Percentiles rank a stretch among this genome's conserved stretches.
phyloP scores from a whole-genome alignment of 2,888 invertebrate genomes.

The Cerastis leucographa region DNA sequence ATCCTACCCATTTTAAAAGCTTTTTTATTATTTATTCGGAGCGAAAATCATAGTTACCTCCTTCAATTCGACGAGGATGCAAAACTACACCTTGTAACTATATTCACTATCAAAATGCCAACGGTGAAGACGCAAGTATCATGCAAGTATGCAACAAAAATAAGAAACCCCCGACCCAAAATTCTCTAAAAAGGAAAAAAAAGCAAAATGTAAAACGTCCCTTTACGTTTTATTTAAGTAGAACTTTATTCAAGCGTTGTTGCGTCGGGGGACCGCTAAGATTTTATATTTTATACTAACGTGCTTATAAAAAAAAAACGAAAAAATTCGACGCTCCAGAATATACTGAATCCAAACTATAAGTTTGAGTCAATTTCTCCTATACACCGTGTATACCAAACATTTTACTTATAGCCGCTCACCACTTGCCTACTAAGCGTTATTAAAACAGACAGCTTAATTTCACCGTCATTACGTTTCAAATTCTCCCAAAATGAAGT shows the following conservation, averaged over 20 bases:
- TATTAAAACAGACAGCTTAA: conserved; percentile 36
- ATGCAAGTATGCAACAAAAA: not conserved
- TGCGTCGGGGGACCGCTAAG: not conserved
- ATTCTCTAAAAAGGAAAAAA: too few relatives aligned
- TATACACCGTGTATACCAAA: conserved; percentile 44
- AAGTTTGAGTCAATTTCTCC: not conserved
- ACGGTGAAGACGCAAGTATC: too few relatives aligned
- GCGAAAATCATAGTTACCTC: too few relatives aligned
- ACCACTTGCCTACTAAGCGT: conserved; percentile 31
- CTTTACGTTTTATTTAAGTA: not conserved
- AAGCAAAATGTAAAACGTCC: too few relatives aligned
- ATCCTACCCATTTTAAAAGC: too few relatives aligned
- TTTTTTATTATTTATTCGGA: too few relatives aligned
- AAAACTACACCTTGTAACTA: too few relatives aligned
- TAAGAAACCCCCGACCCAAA: not conserved
- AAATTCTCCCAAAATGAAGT: conserved; percentile 68
- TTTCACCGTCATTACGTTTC: conserved; percentile 60
- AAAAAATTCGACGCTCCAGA: not conserved
- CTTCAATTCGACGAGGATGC: too few relatives aligned
- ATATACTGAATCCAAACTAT: not conserved
- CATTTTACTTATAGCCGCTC: conserved; percentile 11
- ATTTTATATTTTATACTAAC: not conserved
- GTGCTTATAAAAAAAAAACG: not conserved
- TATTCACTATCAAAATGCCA: not conserved
- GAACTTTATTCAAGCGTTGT: not conserved